Conservation (phyloP, 1,140 invertebrate species). For the Calosoma granatense region DNA sequence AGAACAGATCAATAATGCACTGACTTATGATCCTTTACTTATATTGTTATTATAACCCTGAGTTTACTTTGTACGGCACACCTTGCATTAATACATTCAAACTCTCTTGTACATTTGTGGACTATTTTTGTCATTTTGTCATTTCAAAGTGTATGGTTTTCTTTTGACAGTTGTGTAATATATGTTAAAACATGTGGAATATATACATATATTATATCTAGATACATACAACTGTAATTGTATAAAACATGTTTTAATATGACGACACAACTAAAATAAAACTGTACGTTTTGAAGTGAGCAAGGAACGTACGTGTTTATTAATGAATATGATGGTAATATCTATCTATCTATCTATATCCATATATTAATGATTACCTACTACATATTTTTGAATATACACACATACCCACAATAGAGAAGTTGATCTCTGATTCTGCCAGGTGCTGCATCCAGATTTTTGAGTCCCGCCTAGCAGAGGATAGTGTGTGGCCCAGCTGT, state of each 20-base stretch:
- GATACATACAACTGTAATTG: too few species aligned
- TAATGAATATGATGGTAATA: too few species aligned
- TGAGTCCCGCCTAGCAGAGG: slow-evolving; percentile 23
- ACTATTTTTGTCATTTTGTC: slow-evolving; percentile 20
- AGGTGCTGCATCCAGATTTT: slow-evolving; percentile 30
- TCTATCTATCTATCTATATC: neutral
- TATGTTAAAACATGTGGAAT: slow-evolving; percentile 9
- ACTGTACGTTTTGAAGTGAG: slow-evolving; percentile 24
- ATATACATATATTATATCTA: too few species aligned
- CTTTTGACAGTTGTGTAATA: too few species aligned
- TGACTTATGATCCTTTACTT: slow-evolving; percentile 32
- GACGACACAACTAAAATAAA: too few species aligned
- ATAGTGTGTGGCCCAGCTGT: slow-evolving; percentile 20
- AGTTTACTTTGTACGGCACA: slow-evolving; percentile 58
- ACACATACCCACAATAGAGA: neutral
- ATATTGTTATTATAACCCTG: slow-evolving; percentile 20
- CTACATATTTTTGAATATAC: neutral
- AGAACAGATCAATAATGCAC: slow-evolving; percentile 28
- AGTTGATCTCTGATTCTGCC: slow-evolving; percentile 17
- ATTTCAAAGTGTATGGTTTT: neutral
- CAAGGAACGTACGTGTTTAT: slow-evolving; percentile 29
- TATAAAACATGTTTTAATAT: too few species aligned
- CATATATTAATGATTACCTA: slow-evolving; percentile 4
- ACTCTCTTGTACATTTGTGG: slow-evolving; percentile 21
- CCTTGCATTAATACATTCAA: slow-evolving; percentile 53